Evolutionary conservation across 1,140 invertebrate genomes (phyloP).

Genomic region (Goniozus legneri): DNA sequence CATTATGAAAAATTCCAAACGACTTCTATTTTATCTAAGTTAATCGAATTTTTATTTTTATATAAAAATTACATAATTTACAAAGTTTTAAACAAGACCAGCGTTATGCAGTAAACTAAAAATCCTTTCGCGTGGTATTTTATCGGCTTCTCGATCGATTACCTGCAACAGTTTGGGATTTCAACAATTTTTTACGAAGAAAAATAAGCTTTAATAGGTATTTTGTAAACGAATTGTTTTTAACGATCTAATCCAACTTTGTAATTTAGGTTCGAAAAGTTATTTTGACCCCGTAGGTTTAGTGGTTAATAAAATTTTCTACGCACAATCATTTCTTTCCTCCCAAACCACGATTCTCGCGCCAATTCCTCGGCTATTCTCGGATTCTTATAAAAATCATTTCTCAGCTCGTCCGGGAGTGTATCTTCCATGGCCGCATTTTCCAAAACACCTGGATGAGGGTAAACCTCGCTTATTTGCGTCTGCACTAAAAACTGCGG

Average conservation of each 20-base stretch:
- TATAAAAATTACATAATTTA: not conserved
- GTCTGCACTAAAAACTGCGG: constrained; percentile 32
- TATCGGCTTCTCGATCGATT: constrained; percentile 70
- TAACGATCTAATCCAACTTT: not conserved
- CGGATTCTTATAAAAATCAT: constrained; percentile 76
- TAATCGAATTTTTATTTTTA: not conserved
- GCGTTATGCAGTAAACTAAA: constrained; percentile 70
- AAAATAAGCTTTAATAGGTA: not conserved
- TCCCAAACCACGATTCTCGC: constrained; percentile 70
- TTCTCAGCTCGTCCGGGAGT: constrained; percentile 61
- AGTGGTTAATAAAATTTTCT: not conserved
- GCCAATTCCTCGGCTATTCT: constrained; percentile 66
- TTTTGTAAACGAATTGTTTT: too few species aligned
- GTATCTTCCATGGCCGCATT: constrained; percentile 60
- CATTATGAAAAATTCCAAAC: too few species aligned
- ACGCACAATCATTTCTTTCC: constrained; percentile 64
- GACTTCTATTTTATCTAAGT: too few species aligned
- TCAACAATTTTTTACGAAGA: constrained; percentile 11
- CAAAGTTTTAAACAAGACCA: constrained; percentile 58
- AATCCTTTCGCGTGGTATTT: constrained; percentile 72
- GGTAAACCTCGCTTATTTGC: constrained; percentile 24
- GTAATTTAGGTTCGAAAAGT: not conserved
- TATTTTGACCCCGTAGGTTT: not conserved
- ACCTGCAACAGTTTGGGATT: constrained; percentile 59
- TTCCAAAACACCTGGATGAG: constrained; percentile 60